phyloP scores from a whole-genome alignment of 2,797 vertebrate genomes.

The Hipposideros larvatus region DNA sequence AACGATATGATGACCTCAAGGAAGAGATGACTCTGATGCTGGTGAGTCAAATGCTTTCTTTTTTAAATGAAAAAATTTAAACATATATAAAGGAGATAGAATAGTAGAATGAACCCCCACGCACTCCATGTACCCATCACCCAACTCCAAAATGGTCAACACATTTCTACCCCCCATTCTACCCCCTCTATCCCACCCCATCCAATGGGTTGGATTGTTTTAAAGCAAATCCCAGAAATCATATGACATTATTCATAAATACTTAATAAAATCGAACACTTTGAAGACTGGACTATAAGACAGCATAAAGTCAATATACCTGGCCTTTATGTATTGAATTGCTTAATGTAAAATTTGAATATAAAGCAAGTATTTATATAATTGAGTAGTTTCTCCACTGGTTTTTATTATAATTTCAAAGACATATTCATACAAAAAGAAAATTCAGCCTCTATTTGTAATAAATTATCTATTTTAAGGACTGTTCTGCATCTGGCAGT shows the following conservation, averaged over 20 bases:
- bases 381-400: slow-evolving; percentile 21
- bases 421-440: slow-evolving; percentile 7
- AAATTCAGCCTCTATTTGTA: background rate
- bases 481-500: background rate
- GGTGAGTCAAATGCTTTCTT: slow-evolving; percentile 87
- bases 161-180: background rate
- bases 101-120: background rate
- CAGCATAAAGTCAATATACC: background rate
- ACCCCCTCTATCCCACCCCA: background rate
- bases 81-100: background rate
- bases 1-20: slow-evolving; percentile 97
- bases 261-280: slow-evolving; percentile 35
- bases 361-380: slow-evolving; percentile 40
- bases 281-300: background rate
- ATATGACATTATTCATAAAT: background rate
- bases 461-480: background rate
- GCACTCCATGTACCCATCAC: background rate
- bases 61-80: slow-evolving; percentile 15
- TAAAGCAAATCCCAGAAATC: slow-evolving; percentile 46
- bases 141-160: background rate
- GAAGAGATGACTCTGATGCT: slow-evolving; percentile 93
- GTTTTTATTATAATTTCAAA: slow-evolving; percentile 43
- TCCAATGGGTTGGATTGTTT: background rate
- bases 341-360: slow-evolving; percentile 28
- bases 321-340: background rate